Evolutionary conservation across 1,140 invertebrate genomes (phyloP).

Genomic region (Zaprionus capensis): DNA sequence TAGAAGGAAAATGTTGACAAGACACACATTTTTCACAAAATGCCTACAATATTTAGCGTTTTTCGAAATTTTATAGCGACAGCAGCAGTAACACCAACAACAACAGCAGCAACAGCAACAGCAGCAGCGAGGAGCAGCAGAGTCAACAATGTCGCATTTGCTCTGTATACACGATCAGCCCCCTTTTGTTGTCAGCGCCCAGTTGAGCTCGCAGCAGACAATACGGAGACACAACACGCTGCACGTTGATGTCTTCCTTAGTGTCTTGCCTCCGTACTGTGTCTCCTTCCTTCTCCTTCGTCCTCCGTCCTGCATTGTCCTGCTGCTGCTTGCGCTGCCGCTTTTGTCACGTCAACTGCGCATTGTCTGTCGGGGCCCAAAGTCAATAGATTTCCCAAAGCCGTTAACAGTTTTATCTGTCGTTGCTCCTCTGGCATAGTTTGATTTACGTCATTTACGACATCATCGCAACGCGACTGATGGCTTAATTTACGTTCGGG

Average conservation of each 20-base stretch:
- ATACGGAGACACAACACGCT: constrained; percentile 37
- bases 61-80: constrained; percentile 51
- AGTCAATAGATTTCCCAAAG: constrained; percentile 56
- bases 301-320: constrained; percentile 15
- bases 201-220: constrained; percentile 33
- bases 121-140: not conserved
- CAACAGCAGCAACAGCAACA: not conserved
- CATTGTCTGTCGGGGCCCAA: constrained; percentile 38
- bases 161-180: constrained; percentile 62
- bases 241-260: constrained; percentile 29
- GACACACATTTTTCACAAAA: constrained; percentile 59
- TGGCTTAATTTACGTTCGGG: constrained; percentile 45
- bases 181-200: constrained; percentile 59
- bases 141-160: constrained; percentile 53
- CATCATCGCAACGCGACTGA: constrained; percentile 36
- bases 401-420: constrained; percentile 48
- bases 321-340: constrained; percentile 20
- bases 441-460: constrained; percentile 39
- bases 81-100: constrained; percentile 21
- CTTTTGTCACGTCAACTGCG: constrained; percentile 34
- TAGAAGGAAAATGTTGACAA: constrained; percentile 57
- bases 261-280: constrained; percentile 7
- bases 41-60: constrained; percentile 58
- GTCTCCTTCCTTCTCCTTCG: not conserved
- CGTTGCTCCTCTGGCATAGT: constrained; percentile 24